Base-by-base conservation (phyloP, 2,888 invertebrate genomes). In the Dynastes tityus region DNA sequence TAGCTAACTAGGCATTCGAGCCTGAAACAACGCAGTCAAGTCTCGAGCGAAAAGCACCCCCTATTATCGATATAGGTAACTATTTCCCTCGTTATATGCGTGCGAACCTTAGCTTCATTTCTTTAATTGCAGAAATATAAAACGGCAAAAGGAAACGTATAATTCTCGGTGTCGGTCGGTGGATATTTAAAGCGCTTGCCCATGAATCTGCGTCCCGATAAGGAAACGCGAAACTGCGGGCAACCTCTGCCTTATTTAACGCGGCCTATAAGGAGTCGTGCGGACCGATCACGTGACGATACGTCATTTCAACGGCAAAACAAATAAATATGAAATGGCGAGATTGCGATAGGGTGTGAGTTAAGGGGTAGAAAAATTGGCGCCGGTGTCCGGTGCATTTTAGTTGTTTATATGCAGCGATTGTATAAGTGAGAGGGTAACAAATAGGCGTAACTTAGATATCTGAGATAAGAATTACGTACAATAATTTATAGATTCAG, bases 301-400 rank as follows among this genome's bases (percentile, higher is more conserved):
- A 55, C 55, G 55, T 55, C 55, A 55, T 55, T 55, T 55, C 55
- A 16, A 55, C n/a, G 55, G 55, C 16, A 55, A 55, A 55, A 55
- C 55, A 55, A 55, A 55, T 55, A 55, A 55, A 55, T 55, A 3
- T 55, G 55, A 55, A 55, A 55, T 0, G 55, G 55, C 55, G 13
- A 55, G 55, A 55, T 55, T 8, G 45, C 8, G 45, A 11, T 45
- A 45, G 45, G 45, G 8, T 8, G 53, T 0, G 55, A 16, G 55
- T 55, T 22, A 13, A n/a, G 55, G 16, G 55, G 22, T 9, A 22
- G 22, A 55, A 55, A 22, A 55, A 55, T 55, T 22, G 55, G 55
- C 55, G 55, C 55, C 55, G 55, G 55, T 55, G 55, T 55, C 45
- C 45, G 45, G 45, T 45, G 45, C 45, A 45, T 45, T 45, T 45